These are phyloP conservation scores for Pavo muticus DNA, from an alignment of 2,113 vertebrate genomes.

Conservation along the genomic window DNA sequence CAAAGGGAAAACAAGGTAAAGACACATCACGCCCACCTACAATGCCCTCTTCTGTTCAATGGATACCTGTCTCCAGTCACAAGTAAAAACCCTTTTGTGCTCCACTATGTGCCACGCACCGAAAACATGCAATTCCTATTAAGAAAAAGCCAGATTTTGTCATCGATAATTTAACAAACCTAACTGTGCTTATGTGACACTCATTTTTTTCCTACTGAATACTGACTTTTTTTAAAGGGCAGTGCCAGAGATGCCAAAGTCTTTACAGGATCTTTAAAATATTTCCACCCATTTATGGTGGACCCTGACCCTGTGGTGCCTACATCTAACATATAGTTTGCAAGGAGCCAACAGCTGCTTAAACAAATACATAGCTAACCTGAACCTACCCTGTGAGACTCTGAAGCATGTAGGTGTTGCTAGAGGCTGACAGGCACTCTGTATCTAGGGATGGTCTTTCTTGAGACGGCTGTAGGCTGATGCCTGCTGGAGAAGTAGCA, in stretches of 20 bases:
- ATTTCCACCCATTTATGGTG: neutral
- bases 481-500: neutral
- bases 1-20: neutral
- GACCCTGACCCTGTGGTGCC: neutral
- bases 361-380: neutral
- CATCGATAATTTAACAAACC: neutral
- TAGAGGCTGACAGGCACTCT: neutral
- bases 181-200: neutral
- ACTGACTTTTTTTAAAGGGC: neutral
- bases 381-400: neutral
- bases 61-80: neutral
- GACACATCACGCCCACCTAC: neutral
- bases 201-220: neutral
- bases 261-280: neutral
- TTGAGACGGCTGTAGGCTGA: accelerated
- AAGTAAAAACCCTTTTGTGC: neutral
- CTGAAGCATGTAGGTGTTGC: neutral
- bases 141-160: neutral
- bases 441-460: neutral
- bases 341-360: neutral
- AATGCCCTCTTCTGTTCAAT: neutral
- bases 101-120: neutral
- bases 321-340: neutral
- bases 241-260: neutral
- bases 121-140: neutral